A percentile compares a stretch with the other conserved stretches of the same genome.
These are phyloP conservation scores for Synodontis membranacea DNA, from an alignment of 2,113 vertebrate species.

Conservation along the genomic window DNA sequence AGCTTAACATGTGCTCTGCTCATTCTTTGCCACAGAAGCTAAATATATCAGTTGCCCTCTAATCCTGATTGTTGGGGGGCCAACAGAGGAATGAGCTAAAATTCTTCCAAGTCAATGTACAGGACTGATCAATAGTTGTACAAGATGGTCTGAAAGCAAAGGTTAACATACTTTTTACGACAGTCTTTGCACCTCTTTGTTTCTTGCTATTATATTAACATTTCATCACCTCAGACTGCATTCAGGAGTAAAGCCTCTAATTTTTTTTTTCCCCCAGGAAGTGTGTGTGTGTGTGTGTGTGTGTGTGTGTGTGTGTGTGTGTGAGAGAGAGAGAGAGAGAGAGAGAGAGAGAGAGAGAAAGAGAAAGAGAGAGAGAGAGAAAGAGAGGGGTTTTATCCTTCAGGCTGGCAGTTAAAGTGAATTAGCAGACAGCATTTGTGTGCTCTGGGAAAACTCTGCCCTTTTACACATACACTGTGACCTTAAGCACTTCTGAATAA, in stretches of 20 bases:
- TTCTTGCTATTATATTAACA: not conserved
- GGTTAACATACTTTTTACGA: not conserved
- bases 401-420: constrained; percentile 3
- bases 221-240: not conserved
- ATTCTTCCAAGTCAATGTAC: too few species aligned
- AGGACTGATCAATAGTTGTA: too few species aligned
- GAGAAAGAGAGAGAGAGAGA: not conserved
- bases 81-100: too few species aligned
- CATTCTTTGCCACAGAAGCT: too few species aligned
- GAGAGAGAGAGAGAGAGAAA: not conserved
- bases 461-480: constrained; percentile 1
- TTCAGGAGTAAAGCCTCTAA: not conserved
- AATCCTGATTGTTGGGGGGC: too few species aligned
- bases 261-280: not conserved
- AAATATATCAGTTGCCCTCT: too few species aligned
- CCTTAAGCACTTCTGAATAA: constrained; percentile 3
- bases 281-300: constrained; percentile 12
- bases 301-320: constrained; percentile 6
- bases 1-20: too few species aligned
- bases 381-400: not conserved
- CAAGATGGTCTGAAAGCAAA: too few species aligned
- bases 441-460: not conserved
- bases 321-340: not conserved
- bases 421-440: not conserved
- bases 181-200: not conserved